A percentile compares a stretch with the other conserved stretches of the same genome.
Evolutionary conservation across 1,140 invertebrate genomes (phyloP).

Genomic region (Adelges cooleyi): DNA sequence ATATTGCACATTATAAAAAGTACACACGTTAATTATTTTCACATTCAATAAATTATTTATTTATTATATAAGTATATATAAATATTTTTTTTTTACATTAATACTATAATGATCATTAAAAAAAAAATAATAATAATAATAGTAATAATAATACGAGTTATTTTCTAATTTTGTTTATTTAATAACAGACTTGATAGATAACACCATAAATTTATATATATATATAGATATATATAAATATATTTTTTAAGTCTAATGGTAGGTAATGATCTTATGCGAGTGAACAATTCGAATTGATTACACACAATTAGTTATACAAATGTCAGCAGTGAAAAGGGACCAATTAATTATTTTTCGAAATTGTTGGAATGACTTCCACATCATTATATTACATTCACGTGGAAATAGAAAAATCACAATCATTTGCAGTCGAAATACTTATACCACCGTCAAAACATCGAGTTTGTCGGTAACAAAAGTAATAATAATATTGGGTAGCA

Average conservation of each 20-base stretch:
- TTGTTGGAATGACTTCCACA: constrained; percentile 1
- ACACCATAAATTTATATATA: too few relatives aligned
- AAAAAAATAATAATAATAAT: background rate
- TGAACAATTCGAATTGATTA: too few relatives aligned
- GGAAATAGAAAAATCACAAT: constrained; percentile 4
- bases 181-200: constrained; percentile 19
- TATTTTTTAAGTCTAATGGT: constrained; percentile 24
- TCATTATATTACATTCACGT: background rate
- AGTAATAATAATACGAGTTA: constrained; percentile 13
- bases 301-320: too few relatives aligned
- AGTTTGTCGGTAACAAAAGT: background rate
- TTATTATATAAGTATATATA: background rate
- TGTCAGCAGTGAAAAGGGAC: background rate
- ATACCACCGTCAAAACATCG: background rate
- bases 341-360: background rate
- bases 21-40: constrained; percentile 20
- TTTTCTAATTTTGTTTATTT: constrained; percentile 13
- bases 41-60: constrained; percentile 13
- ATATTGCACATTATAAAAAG: constrained; percentile 29
- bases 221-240: too few relatives aligned
- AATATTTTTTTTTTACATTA: background rate
- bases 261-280: background rate
- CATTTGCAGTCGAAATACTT: constrained; percentile 1
- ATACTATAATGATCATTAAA: background rate
- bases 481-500: background rate